Evolutionary conservation across 2,888 invertebrate species (phyloP).

Genomic region (Hirtodrosophila duncani): DNA sequence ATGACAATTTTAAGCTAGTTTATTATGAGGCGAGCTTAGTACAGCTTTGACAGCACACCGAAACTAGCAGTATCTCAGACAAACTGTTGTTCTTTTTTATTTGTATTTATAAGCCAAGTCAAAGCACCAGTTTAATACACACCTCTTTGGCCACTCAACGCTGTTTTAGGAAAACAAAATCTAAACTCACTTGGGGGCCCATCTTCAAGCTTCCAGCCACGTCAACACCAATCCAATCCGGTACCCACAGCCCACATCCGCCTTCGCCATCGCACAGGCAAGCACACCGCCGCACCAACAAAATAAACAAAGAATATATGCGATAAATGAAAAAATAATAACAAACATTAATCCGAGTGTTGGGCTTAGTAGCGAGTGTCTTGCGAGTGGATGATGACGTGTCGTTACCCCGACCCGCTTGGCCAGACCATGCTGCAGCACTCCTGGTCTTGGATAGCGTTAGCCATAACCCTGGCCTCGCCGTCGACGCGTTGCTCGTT

Average conservation of each 20-base stretch:
- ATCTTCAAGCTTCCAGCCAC: conserved; percentile 17
- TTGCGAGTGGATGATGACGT: conserved; percentile 42
- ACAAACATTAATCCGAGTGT: conserved; percentile 58
- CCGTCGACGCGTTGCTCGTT: conserved; percentile 31
- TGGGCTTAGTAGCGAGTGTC: conserved; percentile 30
- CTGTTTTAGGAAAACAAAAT: conserved; percentile 35
- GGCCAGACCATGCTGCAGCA: conserved; percentile 1
- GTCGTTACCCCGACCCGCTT: conserved; percentile 28
- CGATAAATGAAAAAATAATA: conserved; percentile 68
- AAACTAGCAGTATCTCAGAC: no score
- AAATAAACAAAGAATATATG: conserved; percentile 39
- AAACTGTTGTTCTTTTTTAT: conserved; percentile 6
- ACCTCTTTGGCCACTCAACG: conserved; percentile 5
- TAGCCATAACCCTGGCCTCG: neutral
- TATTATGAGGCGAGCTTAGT: no score
- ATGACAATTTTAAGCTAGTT: no score
- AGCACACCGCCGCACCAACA: conserved; percentile 25
- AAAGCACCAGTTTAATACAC: neutral
- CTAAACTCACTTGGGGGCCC: conserved; percentile 18
- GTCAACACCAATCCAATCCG: conserved; percentile 12
- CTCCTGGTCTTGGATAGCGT: conserved; percentile 16
- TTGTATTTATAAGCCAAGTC: neutral
- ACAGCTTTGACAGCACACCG: no score
- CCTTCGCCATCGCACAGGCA: conserved; percentile 23
- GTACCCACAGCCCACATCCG: conserved; percentile 11